Evolutionary conservation across 2,113 vertebrate genomes (phyloP).

Genomic region (Phalacrocorax brasilianus): DNA sequence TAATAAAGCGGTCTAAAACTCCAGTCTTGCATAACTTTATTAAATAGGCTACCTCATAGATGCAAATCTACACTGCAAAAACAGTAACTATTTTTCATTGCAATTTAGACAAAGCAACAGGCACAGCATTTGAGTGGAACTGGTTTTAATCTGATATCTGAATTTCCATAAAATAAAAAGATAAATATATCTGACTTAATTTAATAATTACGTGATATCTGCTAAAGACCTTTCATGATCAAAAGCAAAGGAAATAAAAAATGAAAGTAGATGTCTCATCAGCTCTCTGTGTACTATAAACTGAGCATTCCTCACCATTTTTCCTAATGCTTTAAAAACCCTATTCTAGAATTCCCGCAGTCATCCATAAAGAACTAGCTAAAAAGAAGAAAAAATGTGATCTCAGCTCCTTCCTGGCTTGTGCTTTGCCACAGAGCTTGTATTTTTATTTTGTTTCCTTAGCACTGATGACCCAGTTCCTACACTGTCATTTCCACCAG

Average conservation of each 20-base stretch:
- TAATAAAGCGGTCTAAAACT: neutral
- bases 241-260: neutral
- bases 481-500: neutral
- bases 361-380: neutral
- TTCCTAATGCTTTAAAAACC: neutral
- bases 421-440: neutral
- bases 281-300: neutral
- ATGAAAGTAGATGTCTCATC: neutral
- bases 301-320: neutral
- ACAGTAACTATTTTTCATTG: neutral
- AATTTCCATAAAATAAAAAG: neutral
- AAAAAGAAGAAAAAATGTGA: neutral
- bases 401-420: neutral
- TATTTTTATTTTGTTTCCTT: neutral
- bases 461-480: neutral
- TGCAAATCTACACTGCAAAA: neutral
- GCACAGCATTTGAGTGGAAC: neutral
- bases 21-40: neutral
- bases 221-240: neutral
- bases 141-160: neutral
- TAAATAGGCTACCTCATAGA: neutral
- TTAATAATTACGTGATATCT: neutral
- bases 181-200: neutral
- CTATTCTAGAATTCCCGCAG: neutral
- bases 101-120: neutral